These are phyloP conservation scores for Dolichallabes microphthalmus DNA, from an alignment of 2,113 vertebrate genomes.

Conservation along the genomic window DNA sequence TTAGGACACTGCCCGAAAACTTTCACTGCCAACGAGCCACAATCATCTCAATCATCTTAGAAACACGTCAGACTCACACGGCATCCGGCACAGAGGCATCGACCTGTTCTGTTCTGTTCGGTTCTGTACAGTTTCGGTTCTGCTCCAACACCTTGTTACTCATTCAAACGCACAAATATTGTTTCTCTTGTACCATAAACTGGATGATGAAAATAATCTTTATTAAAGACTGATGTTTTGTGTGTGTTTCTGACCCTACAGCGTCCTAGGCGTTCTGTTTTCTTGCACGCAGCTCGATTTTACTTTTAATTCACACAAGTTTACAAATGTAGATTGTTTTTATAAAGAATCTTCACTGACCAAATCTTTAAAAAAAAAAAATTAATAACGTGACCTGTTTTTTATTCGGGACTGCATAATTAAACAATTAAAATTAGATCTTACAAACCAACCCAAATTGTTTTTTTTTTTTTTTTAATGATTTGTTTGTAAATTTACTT, in stretches of 20 bases:
- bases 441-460: too few species aligned
- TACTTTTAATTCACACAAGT: too few species aligned
- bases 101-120: slow-evolving; percentile 29
- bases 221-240: slow-evolving; percentile 56
- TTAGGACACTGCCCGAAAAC: slow-evolving; percentile 34
- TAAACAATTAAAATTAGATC: too few species aligned
- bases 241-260: slow-evolving; percentile 50
- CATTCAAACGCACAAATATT: slow-evolving; percentile 52
- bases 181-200: slow-evolving; percentile 51
- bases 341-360: too few species aligned
- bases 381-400: too few species aligned
- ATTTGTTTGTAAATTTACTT: too few species aligned
- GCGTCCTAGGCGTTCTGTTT: neutral
- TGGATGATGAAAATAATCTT: slow-evolving; percentile 52
- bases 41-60: slow-evolving; percentile 16
- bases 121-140: slow-evolving; percentile 22
- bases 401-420: too few species aligned
- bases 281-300: neutral
- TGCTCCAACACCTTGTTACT: slow-evolving; percentile 49
- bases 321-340: too few species aligned
- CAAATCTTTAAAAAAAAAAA: too few species aligned
- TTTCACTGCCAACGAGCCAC: slow-evolving; percentile 38
- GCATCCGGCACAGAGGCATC: slow-evolving; percentile 39
- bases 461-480: too few species aligned
- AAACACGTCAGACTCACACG: neutral